Conservation (phyloP, 2,113 vertebrate species). For the Cacatua alba region DNA sequence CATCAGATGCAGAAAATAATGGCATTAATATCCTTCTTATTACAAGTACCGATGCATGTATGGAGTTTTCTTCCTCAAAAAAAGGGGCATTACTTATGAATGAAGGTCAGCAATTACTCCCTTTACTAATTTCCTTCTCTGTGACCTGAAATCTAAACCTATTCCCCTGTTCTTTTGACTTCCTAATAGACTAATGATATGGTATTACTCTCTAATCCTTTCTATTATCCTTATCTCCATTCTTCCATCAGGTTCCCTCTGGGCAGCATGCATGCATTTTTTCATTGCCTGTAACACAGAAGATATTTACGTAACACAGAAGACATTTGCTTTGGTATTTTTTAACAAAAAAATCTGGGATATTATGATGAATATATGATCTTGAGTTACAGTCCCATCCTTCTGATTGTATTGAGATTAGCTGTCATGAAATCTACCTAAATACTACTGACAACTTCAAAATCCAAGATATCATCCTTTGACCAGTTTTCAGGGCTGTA, state of each 20-base stretch:
- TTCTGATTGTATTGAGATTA: not conserved
- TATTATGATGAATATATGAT: not conserved
- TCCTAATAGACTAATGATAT: constrained; percentile 17
- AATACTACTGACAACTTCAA: not conserved
- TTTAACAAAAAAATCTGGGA: not conserved
- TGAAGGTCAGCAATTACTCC: not conserved
- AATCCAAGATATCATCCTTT: not conserved
- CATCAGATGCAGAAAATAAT: not conserved
- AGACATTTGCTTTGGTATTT: not conserved
- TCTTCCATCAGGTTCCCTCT: constrained; percentile 3
- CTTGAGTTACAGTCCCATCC: not conserved
- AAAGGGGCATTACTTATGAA: not conserved
- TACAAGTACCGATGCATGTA: not conserved
- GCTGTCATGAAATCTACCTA: not conserved
- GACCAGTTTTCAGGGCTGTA: not conserved
- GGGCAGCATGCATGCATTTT: not conserved
- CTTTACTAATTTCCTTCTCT: not conserved
- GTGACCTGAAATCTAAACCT: not conserved
- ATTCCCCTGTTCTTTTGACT: not conserved
- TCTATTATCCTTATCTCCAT: constrained; percentile 5
- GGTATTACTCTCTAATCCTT: constrained; percentile 19
- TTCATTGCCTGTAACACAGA: not conserved
- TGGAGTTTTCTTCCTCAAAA: not conserved
- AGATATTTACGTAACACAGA: not conserved
- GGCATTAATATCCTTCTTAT: not conserved